These are phyloP conservation scores for Heterohyrax brucei DNA, from an alignment of 2,797 vertebrate species.

Conservation along the genomic window DNA sequence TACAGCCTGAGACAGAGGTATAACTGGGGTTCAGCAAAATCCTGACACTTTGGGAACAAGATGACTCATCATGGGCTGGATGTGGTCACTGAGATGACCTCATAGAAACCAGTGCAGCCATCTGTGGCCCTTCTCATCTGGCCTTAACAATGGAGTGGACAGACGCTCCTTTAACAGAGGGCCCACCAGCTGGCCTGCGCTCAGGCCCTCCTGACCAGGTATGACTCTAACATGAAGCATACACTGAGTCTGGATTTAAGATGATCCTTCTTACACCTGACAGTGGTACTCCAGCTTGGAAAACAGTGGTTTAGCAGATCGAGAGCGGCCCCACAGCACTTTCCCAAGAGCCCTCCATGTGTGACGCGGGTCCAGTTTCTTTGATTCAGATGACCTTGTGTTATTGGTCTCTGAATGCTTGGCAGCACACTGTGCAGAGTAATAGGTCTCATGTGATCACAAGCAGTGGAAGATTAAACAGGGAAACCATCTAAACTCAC, in stretches of 20 bases:
- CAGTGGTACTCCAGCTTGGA: neutral
- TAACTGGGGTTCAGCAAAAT: neutral
- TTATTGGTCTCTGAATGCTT: neutral
- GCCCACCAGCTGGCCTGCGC: neutral
- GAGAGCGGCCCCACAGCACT: neutral
- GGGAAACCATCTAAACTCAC: neutral
- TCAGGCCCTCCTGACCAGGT: neutral
- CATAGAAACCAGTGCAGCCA: neutral
- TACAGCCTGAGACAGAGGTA: conserved; percentile 6
- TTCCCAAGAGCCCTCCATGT: neutral
- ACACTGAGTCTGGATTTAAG: neutral
- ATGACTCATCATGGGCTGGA: neutral
- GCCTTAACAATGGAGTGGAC: neutral
- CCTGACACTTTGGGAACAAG: neutral
- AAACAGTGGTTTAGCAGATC: neutral
- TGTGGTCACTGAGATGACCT: neutral
- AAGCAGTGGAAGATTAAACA: neutral
- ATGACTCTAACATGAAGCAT: neutral
- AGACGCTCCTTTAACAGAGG: neutral
- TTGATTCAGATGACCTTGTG: conserved; percentile 16
- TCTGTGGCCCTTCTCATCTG: neutral
- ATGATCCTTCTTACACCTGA: neutral
- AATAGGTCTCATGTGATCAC: neutral
- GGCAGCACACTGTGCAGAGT: neutral
- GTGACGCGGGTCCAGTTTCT: conserved; percentile 18